Evolutionary conservation across 2,113 vertebrate genomes (phyloP), one percentile per base, ranked within the genome.

Genomic region (Plestiodon gilberti): DNA sequence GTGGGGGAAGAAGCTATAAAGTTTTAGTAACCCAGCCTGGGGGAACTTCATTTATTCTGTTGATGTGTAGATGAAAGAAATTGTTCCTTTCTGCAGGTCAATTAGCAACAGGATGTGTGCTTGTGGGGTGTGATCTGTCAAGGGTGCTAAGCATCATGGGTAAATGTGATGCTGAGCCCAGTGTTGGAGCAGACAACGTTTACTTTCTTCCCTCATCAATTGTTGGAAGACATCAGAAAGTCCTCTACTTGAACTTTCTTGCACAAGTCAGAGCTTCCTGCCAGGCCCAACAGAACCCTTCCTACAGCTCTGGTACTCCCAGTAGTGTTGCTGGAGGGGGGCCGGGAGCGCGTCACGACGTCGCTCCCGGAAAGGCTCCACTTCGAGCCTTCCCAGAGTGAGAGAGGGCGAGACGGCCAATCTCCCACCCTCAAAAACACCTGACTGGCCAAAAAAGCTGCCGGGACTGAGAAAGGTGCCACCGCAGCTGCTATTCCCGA

Each of bases 21-120:
- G 13, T 57, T 57, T 57, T 17, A 57, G 55, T 57, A 13, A 57
- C 55, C 55, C 55, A 57, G 11, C 17, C 2, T 14, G 20, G 70
- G 33, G 70, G 18, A 71, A 20, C 35, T 38, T 18, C 7, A 6
- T 71, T 71, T 40, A 35, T 71, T 71, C 70, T 71, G 5, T 38
- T 71, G 35, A 33, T 33, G n/a, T 7, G n/a, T 7, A 71, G 70
- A 71, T 11, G 18, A 33, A 71, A 18, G 35, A 71, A 71, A 35
- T 65, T 10, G 76, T 55, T 62, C 86, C 43, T n/a, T 43, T 81
- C 75, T 87, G 71, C 75, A 76, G 64, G 23, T 74, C 9, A 90
- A 55, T 89, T 81, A 86, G 10, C 77, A 71, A 84, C 76, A 75
- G 79, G 35, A 80, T 86, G 78, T 52, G n/a, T 79, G 57, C 18